Evolutionary conservation across 37 sponge, comb jelly and placozoan genomes (phyloP), one percentile per base, ranked within the genome.

Genomic region (Crambe crambe): DNA sequence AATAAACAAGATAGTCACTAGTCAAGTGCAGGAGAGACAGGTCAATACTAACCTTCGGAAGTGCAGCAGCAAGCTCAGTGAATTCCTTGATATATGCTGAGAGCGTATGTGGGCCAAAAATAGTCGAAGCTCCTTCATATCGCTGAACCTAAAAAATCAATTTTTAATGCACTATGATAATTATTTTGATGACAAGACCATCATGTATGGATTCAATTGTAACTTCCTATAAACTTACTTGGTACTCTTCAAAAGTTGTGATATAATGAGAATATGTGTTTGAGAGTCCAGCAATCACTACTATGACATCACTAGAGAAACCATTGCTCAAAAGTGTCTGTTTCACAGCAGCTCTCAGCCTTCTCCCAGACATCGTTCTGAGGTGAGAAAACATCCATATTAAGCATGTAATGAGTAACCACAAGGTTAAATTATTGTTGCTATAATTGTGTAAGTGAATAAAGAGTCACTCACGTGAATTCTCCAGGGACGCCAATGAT

Each of bases 61-160:
- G 68, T 36, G 80, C 82, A 37, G 85, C 65, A 12, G 97, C 94
- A 15, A 97, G 72, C 27, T 73, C 77, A 42, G 27, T 69, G 71
- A 79, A 97, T 70, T 89, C 75, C 38, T 89, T 87, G 4, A 89
- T 77, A 88, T 94, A 94, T n/a, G 97, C 97, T 21, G 31, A 37
- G 18, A 97, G 76, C 12, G 97, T 97, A 81, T 97, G 74, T 23
- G 97, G 97, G 12, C 97, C 97, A 72, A 79, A 97, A 3, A 89
- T 83, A 9, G 97, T 97, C 56, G 97, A 97, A 54, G 92, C 97
- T 27, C 78, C 97, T 70, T 97, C 97, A 54, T 97, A 97, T 3
- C 95, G 79, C 56, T 91, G 94, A 1, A 80, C 73, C 91, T 90
- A n/a, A n/a, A n/a, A n/a, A n/a, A n/a, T n/a, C n/a, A n/a, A n/a